Base-by-base conservation (phyloP, 2,888 invertebrate species). In the Ypsolopha scabrella region DNA sequence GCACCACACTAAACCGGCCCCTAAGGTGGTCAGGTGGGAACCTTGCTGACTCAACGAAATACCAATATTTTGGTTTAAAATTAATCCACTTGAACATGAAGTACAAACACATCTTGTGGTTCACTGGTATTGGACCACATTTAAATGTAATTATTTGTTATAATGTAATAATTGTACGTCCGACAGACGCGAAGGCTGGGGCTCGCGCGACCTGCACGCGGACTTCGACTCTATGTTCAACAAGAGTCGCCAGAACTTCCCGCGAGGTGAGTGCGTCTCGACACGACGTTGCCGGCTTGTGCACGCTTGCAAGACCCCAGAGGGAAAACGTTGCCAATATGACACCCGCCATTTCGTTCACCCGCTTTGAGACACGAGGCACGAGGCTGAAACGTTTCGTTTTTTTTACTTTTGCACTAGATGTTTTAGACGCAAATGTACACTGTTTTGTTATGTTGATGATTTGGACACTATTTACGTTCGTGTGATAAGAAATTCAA, bases 181-280 rank as follows among this genome's bases (percentile, higher is more conserved):
- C 45, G 7, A 9, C 51, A 85, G 87, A 62, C 85, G 87, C 62
- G 87, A 85, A 56, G 87, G 87, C 35, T 85, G 85, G 80, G 82
- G 88, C 41, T 91, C 92, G 57, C 89, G 93, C 62, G 93, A 93
- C 70, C 73, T 92, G 69, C 90, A 90, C 65, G 88, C 90, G 48
- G 92, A 93, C 68, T 91, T 92, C 79, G 92, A 93, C 67, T 91
- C 91, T 53, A 91, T 92, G 80, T 92, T 92, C 87, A 90, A 87
- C 69, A 88, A 86, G 71, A 62, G 72, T 53, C 80, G 82, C 62
- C 70, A 88, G 67, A 87, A 89, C 62, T 80, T 90, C 80, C 92
- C 93, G 60, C 87, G 92, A 89, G 93, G 93, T 93, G 89, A 90
- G 86, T 74, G 38, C 47, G 35, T n/a, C 36, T 35, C 37, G 13